A percentile compares a stretch with the other conserved stretches of the same genome.
Evolutionary conservation across 2,113 vertebrate genomes (phyloP).

Genomic region (Hoplias malabaricus): DNA sequence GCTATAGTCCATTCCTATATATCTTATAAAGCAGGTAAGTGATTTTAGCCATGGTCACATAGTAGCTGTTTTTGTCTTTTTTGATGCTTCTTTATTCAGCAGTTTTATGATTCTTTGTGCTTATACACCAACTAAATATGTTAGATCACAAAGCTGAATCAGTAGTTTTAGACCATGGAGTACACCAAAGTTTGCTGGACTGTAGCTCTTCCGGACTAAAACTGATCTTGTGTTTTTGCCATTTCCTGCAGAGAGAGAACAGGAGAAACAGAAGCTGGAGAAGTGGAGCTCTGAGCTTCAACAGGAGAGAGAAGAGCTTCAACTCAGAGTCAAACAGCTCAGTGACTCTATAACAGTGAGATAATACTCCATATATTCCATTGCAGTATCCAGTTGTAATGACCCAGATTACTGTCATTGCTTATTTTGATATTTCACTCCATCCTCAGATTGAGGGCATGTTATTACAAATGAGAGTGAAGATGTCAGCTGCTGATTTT

Average conservation of each 20-base stretch:
- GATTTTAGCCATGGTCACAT: too few species aligned
- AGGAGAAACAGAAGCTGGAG: constrained; percentile 86
- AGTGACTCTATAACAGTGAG: constrained; percentile 87
- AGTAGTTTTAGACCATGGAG: background rate
- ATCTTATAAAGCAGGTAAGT: constrained; percentile 89
- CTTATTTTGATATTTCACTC: background rate
- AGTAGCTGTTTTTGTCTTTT: too few species aligned
- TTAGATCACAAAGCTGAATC: background rate
- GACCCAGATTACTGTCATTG: background rate
- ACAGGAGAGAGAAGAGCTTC: constrained; percentile 85
- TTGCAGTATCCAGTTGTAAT: background rate
- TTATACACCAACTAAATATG: background rate
- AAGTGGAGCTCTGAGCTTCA: constrained; percentile 90
- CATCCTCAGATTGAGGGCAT: background rate
- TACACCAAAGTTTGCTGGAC: background rate
- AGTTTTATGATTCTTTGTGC: background rate
- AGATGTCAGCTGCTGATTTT: too few species aligned
- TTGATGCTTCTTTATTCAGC: too few species aligned
- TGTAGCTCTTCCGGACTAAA: background rate
- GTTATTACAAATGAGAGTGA: background rate
- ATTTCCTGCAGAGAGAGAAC: constrained; percentile 80
- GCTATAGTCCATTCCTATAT: constrained; percentile 94
- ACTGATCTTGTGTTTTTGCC: background rate
- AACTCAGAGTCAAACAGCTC: constrained; percentile 87
- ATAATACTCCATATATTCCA: background rate